A percentile compares a stretch with the other conserved stretches of the same genome.
These are phyloP conservation scores for Amblyornis subalaris DNA, from an alignment of 2,113 vertebrate genomes.

Conservation along the genomic window DNA sequence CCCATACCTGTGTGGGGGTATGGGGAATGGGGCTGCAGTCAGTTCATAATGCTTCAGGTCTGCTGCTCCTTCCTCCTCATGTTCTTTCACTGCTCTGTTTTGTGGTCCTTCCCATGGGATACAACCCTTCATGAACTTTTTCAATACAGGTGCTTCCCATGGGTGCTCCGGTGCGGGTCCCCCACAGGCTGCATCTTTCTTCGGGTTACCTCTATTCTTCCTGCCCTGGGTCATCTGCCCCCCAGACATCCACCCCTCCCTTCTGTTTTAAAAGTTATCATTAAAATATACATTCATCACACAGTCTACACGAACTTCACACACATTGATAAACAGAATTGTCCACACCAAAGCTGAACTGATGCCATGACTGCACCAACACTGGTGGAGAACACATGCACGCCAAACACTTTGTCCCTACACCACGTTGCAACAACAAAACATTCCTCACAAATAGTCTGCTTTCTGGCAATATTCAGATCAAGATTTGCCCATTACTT, in stretches of 20 bases:
- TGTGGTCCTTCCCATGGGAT: not conserved
- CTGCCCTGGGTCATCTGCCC: fast-evolving
- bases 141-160: not conserved
- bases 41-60: not conserved
- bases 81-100: not conserved
- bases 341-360: not conserved
- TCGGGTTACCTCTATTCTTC: not conserved
- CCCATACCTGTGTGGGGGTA: fast-evolving
- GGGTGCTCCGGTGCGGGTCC: fast-evolving
- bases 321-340: not conserved
- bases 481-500: not conserved
- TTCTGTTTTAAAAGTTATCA: not conserved
- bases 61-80: not conserved
- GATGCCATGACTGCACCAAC: fast-evolving
- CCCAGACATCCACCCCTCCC: not conserved
- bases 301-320: not conserved
- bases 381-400: not conserved
- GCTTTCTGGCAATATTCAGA: not conserved
- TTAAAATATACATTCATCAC: not conserved
- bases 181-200: not conserved
- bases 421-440: not conserved
- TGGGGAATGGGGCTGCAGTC: fast-evolving
- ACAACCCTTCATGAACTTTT: not conserved
- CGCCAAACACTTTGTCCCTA: fast-evolving
- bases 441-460: not conserved